A percentile compares a stretch with the other conserved stretches of the same genome.
These are phyloP conservation scores for Aspidiotus rigidus DNA, from an alignment of 2,888 invertebrate genomes.

Conservation along the genomic window DNA sequence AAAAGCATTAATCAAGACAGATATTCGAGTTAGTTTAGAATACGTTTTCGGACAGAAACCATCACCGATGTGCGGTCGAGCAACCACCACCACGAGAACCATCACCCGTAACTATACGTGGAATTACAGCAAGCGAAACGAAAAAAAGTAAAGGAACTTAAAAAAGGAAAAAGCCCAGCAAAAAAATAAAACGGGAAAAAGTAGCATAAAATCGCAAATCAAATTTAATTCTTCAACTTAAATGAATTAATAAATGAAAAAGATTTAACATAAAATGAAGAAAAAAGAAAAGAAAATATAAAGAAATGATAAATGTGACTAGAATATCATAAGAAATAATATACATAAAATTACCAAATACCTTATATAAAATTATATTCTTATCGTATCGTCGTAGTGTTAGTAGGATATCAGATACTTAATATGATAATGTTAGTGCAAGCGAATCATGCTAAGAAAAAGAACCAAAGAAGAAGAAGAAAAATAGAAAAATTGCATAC, in stretches of 20 bases:
- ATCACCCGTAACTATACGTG: no score
- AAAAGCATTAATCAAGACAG: no score
- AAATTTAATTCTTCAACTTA: conserved; percentile 28
- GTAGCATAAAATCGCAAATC: conserved; percentile 31
- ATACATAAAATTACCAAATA: conserved; percentile 22
- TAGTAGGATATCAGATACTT: conserved; percentile 31
- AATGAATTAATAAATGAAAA: conserved; percentile 13
- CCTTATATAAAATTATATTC: not conserved
- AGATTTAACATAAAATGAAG: conserved; percentile 25
- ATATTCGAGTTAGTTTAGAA: no score
- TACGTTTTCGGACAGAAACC: no score
- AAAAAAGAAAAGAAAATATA: conserved; percentile 22
- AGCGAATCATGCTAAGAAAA: conserved; percentile 13
- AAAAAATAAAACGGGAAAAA: conserved; percentile 14
- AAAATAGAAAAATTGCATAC: conserved; percentile 3
- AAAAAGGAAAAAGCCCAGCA: conserved; percentile 14
- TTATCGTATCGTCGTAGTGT: conserved; percentile 7
- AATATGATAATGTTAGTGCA: conserved; percentile 29
- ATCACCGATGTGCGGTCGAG: no score
- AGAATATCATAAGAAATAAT: conserved; percentile 24
- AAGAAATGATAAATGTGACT: not conserved
- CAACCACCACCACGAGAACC: no score
- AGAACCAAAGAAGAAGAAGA: conserved; percentile 12
- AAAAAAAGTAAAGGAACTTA: conserved; percentile 6
- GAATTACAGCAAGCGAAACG: not conserved